Evolutionary conservation across 1,140 invertebrate genomes (phyloP).

Genomic region (Nautilus pompilius): DNA sequence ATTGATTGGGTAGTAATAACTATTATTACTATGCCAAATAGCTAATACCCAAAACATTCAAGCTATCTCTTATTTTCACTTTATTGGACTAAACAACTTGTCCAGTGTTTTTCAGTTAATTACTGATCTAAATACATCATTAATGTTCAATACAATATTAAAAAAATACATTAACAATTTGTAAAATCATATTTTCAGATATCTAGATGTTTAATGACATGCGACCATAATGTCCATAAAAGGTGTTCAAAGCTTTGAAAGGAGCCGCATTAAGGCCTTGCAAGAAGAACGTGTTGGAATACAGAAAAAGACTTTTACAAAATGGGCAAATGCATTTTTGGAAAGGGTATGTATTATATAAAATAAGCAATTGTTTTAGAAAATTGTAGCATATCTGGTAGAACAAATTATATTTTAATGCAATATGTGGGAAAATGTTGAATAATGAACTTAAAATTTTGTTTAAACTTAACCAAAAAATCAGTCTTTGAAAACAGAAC

Average conservation of each 20-base stretch:
- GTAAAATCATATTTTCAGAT: too few relatives aligned
- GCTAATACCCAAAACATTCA: too few relatives aligned
- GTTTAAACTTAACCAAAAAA: background rate
- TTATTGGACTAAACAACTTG: too few relatives aligned
- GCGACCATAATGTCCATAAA: too few relatives aligned
- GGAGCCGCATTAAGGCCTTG: constrained; percentile 90
- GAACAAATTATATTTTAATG: background rate
- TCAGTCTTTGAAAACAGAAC: background rate
- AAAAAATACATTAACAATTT: too few relatives aligned
- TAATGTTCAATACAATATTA: too few relatives aligned
- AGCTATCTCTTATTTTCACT: too few relatives aligned
- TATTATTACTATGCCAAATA: too few relatives aligned
- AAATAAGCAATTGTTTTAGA: background rate
- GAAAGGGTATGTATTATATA: constrained; percentile 71
- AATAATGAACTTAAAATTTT: background rate
- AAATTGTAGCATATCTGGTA: background rate
- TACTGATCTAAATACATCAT: too few relatives aligned
- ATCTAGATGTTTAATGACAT: too few relatives aligned
- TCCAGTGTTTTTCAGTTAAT: too few relatives aligned
- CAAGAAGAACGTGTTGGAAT: constrained; percentile 96
- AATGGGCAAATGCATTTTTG: constrained; percentile 99
- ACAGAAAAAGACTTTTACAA: constrained; percentile 99
- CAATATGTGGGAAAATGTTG: background rate
- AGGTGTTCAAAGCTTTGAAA: constrained; percentile 95
- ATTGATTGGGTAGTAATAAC: too few relatives aligned